phyloP scores from a whole-genome alignment of 2,113 vertebrate species.

The Crotalus helleri region DNA sequence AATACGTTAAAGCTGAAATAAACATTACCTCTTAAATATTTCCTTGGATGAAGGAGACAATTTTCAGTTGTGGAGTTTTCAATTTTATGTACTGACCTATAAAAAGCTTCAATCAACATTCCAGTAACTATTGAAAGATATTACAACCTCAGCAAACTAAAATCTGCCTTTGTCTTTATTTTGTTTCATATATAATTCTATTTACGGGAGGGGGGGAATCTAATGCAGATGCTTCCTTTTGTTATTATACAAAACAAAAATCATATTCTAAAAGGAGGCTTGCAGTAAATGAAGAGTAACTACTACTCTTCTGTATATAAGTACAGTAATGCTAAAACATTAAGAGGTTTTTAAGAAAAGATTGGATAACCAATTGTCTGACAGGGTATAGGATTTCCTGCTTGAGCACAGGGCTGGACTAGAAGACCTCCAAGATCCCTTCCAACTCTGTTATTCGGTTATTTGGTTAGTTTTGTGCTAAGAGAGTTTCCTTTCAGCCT shows the following conservation, averaged over 20 bases:
- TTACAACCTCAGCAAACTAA: not conserved
- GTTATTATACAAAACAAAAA: constrained; percentile 19
- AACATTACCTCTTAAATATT: constrained; percentile 20
- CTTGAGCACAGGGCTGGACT: not conserved
- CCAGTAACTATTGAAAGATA: not conserved
- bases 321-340: not conserved
- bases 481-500: not conserved
- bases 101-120: not conserved
- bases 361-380: not conserved
- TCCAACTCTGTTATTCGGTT: not conserved
- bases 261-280: not conserved
- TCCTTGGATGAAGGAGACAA: constrained; percentile 15
- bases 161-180: not conserved
- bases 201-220: not conserved
- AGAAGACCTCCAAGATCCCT: not conserved
- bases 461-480: not conserved
- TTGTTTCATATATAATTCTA: constrained; percentile 24
- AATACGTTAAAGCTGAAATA: constrained; percentile 52
- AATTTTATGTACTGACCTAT: not conserved
- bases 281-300: not conserved
- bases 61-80: not conserved
- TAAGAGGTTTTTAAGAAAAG: not conserved
- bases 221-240: not conserved
- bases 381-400: not conserved
- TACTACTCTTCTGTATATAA: not conserved